These are phyloP conservation scores for Tachina grossa DNA, from an alignment of 2,888 invertebrate genomes.

Conservation along the genomic window DNA sequence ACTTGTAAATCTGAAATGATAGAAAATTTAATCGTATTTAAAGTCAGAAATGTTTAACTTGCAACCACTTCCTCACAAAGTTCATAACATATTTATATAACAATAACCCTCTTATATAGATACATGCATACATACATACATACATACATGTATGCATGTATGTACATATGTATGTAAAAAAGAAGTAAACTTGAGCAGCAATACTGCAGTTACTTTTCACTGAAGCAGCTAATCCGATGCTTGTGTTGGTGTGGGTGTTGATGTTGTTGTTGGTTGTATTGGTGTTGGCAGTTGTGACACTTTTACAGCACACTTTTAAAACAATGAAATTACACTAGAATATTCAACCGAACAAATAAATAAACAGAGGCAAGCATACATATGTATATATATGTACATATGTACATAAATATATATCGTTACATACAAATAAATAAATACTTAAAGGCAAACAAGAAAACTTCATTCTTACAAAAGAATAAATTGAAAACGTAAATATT, in stretches of 20 bases:
- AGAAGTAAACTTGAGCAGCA: neutral
- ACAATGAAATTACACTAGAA: neutral
- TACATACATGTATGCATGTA: no score
- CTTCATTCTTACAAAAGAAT: constrained; percentile 46
- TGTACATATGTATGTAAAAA: neutral
- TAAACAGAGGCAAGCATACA: neutral
- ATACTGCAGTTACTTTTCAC: neutral
- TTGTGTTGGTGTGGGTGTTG: neutral
- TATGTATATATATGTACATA: neutral
- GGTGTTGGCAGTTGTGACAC: constrained; percentile 13
- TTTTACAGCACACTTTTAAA: neutral
- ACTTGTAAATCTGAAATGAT: no score
- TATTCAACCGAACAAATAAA: constrained; percentile 4
- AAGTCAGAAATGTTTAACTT: no score
- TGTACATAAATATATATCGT: neutral
- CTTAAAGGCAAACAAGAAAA: constrained; percentile 41
- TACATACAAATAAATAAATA: constrained; percentile 27
- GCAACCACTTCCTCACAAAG: no score
- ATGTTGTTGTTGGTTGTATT: neutral
- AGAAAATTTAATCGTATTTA: no score
- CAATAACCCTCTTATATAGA: no score
- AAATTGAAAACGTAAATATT: constrained; percentile 70
- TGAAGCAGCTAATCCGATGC: neutral
- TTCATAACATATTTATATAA: no score
- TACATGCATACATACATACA: no score